phyloP scores from a whole-genome alignment of 2,113 vertebrate species.

The Limanda limanda region DNA sequence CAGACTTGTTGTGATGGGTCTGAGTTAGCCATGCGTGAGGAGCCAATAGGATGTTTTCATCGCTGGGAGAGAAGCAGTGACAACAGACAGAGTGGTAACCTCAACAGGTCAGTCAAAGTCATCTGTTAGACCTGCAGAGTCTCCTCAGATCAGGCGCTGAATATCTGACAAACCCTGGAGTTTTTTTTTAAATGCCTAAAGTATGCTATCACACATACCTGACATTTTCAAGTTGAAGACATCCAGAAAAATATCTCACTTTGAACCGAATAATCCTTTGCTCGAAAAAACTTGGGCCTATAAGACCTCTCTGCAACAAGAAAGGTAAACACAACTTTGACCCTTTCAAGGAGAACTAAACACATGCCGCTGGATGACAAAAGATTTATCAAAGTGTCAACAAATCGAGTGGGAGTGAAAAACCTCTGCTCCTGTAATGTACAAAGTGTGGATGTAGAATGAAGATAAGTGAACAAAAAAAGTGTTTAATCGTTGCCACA shows the following conservation, averaged over 20 bases:
- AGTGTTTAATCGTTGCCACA: constrained; percentile 33
- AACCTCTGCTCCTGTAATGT: constrained; percentile 22
- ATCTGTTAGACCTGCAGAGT: constrained; percentile 15
- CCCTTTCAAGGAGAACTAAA: constrained; percentile 45
- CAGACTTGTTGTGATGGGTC: constrained; percentile 67
- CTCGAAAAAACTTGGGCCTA: not conserved
- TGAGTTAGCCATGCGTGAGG: constrained; percentile 64
- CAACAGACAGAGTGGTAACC: constrained; percentile 64
- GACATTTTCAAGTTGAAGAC: not conserved
- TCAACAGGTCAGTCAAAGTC: constrained; percentile 60
- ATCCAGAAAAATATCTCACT: not conserved
- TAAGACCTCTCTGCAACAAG: not conserved
- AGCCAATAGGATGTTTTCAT: constrained; percentile 69
- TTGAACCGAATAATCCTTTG: not conserved
- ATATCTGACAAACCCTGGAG: constrained; percentile 6
- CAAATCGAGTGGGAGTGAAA: constrained; percentile 58
- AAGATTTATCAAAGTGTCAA: constrained; percentile 59
- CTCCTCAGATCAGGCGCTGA: constrained; percentile 35
- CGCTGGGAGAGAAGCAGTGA: constrained; percentile 55
- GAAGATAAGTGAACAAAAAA: constrained; percentile 37
- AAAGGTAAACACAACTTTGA: constrained; percentile 40
- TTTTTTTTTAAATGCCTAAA: not conserved
- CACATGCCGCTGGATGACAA: constrained; percentile 37
- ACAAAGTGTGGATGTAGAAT: constrained; percentile 1
- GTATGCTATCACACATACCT: not conserved